Evolutionary conservation across 2,797 vertebrate genomes (phyloP).

Genomic region (Rhincodon typus): DNA sequence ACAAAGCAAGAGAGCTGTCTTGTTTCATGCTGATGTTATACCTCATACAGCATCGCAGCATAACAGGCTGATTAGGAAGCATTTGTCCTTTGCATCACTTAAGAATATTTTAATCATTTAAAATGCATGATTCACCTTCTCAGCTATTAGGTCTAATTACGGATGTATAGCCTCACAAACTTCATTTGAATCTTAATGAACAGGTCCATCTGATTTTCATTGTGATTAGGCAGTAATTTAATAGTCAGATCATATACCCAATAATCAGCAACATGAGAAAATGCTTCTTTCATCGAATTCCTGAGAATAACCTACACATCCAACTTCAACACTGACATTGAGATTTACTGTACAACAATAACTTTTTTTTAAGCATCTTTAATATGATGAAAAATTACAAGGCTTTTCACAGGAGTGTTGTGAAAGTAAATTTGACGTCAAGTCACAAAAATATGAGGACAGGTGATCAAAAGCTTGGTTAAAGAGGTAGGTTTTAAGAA

Average conservation of each 20-base stretch:
- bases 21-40: background rate
- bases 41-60: background rate
- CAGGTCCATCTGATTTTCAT: slow-evolving; percentile 23
- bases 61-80: background rate
- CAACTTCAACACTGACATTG: background rate
- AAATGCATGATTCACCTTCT: slow-evolving; percentile 17
- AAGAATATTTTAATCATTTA: slow-evolving; percentile 33
- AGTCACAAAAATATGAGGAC: background rate
- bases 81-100: background rate
- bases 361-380: background rate
- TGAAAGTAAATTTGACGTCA: background rate
- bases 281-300: background rate
- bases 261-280: slow-evolving; percentile 7
- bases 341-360: background rate
- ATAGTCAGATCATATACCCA: background rate
- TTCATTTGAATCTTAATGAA: slow-evolving; percentile 31
- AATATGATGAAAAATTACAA: background rate
- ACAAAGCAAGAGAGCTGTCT: background rate
- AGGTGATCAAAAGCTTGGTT: background rate
- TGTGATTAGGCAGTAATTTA: background rate
- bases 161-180: background rate
- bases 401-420: background rate
- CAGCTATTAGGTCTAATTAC: slow-evolving; percentile 16
- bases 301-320: background rate
- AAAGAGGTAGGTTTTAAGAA: background rate